A percentile compares a stretch with the other conserved stretches of the same genome.
These are phyloP conservation scores for Eremobia ochroleuca DNA, from an alignment of 2,888 invertebrate genomes.

Conservation along the genomic window DNA sequence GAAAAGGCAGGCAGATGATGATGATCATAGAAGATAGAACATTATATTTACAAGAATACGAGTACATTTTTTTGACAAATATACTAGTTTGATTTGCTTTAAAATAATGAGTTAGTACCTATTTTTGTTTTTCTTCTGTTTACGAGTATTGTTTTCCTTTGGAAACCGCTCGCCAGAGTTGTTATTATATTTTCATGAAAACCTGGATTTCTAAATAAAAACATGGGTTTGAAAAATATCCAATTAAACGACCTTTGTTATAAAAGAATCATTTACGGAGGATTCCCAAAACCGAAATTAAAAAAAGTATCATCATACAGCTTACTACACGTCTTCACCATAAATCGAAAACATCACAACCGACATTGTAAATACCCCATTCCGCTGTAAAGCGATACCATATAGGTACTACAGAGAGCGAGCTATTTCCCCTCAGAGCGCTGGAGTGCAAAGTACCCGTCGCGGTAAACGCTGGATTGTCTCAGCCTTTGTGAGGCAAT, in stretches of 20 bases:
- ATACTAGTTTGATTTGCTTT: not conserved
- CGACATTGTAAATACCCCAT: constrained; percentile 13
- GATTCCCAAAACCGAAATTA: not conserved
- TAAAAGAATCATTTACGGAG: not conserved
- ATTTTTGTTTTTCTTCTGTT: not conserved
- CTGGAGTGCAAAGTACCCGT: constrained; percentile 54
- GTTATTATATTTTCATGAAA: not conserved
- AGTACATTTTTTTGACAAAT: not conserved
- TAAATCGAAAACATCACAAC: constrained; percentile 33
- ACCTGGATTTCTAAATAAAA: not conserved
- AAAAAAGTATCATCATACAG: not conserved
- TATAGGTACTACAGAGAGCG: constrained; percentile 12
- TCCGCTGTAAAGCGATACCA: constrained; percentile 27
- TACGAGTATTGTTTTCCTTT: not conserved
- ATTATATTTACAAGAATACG: no score
- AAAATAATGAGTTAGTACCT: not conserved
- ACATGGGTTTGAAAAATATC: not conserved
- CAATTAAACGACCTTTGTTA: not conserved
- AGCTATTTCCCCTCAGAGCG: constrained; percentile 56
- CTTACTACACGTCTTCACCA: constrained; percentile 4
- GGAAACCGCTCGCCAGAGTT: not conserved
- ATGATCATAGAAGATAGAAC: no score
- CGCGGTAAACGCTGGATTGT: constrained; percentile 54
- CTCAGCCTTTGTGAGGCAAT: constrained; percentile 59
- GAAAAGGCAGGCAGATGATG: no score